These are phyloP conservation scores for Hypercompe scribonia DNA, from an alignment of 2,888 invertebrate species.

Conservation along the genomic window DNA sequence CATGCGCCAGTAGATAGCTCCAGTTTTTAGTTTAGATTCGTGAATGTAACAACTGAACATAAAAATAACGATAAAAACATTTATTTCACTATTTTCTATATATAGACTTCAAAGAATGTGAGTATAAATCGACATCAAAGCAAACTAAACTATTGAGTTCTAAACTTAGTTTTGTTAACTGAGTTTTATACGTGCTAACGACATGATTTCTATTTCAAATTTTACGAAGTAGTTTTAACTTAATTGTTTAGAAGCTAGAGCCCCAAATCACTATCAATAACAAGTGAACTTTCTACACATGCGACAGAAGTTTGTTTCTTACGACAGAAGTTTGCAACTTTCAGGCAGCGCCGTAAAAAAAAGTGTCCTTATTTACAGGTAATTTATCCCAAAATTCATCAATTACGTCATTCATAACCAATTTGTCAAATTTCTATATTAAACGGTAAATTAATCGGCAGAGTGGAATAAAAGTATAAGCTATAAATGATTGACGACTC, in stretches of 20 bases:
- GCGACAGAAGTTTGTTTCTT: too few relatives aligned
- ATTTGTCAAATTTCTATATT: neutral
- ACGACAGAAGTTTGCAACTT: neutral
- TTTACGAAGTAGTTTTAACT: neutral
- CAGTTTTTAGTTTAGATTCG: too few relatives aligned
- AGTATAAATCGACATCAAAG: neutral
- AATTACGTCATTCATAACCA: neutral
- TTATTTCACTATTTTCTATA: neutral
- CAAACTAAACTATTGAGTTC: neutral
- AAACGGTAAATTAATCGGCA: neutral
- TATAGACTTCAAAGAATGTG: neutral
- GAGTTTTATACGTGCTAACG: too few relatives aligned
- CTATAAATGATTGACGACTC: neutral
- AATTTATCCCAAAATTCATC: neutral
- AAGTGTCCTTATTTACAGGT: neutral
- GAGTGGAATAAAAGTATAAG: neutral
- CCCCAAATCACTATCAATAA: neutral
- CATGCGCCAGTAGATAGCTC: too few relatives aligned
- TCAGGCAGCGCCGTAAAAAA: neutral
- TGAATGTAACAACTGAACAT: neutral
- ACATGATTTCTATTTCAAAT: neutral
- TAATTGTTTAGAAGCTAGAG: neutral
- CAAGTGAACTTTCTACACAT: too few relatives aligned
- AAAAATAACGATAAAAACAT: neutral
- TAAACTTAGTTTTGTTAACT: too few relatives aligned